Base-by-base conservation (phyloP, 2,113 vertebrate genomes). In the Acanthisitta chloris region DNA sequence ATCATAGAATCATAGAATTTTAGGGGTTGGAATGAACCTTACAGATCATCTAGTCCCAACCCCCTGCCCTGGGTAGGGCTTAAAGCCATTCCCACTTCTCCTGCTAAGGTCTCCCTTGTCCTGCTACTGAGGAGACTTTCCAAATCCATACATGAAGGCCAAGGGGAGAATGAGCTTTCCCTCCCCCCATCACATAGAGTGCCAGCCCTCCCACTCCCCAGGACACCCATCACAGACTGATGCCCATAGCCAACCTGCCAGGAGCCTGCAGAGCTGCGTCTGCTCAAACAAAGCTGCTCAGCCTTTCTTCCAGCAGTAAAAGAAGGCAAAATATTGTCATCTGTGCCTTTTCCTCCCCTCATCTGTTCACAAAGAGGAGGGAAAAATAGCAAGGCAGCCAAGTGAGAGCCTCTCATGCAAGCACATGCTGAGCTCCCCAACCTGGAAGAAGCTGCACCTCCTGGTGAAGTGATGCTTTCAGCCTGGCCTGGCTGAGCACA, bases 111-210 rank as follows among this genome's bases (percentile, higher is more conserved):
- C 17, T 2, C 12, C 20, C 21, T 33, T 23, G 9, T 8, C 59
- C 34, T 34, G 54, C 62, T 36, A 40, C 17, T 33, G 33, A 34
- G 7, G 4, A 81, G 14, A 42, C 11, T 69, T 87, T 18, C 74
- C 74, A 55, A 71, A 82, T 21, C 23, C 0, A 0, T 25, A 9
- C 17, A 49, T 26, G 74, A 57, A 55, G 76, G 76, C 48, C 42
- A 71, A 88, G 6, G 4, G 16, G 6, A 82, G 31, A 48, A 43
- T 0, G 3, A 79, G 8, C 29, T 40, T 72, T 59, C 8, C 12
- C 15, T 67, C 3, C 10, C 3, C 3, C 1, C 45, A 49, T 6
- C 33, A 17, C 0, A 0, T 1, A 13, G 31, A 70, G 9, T 31
- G 81, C 29, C 72, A 77, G 59, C 40, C 11, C 17, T 46, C 52